These are phyloP conservation scores for Xestia ashworthii DNA, from an alignment of 2,888 invertebrate species.

Conservation along the genomic window DNA sequence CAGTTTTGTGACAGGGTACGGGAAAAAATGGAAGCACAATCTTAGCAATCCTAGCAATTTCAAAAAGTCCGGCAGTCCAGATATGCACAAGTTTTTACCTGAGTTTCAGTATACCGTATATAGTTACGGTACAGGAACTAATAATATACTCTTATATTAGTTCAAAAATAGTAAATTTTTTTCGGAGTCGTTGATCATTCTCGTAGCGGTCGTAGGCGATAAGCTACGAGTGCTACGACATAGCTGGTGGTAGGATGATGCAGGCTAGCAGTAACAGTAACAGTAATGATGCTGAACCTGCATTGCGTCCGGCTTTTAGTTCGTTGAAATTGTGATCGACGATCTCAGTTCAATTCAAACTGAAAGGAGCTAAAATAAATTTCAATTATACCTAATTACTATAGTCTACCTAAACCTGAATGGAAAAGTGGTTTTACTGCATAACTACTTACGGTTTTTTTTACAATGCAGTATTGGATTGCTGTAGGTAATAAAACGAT, in stretches of 20 bases:
- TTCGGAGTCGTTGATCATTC: not conserved
- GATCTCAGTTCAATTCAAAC: not conserved
- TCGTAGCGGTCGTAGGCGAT: slow-evolving; percentile 10
- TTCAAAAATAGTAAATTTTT: too few species aligned
- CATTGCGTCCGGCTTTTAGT: not conserved
- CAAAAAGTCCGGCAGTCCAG: not conserved
- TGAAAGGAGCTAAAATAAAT: not conserved
- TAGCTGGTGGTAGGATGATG: too few species aligned
- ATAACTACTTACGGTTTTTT: not conserved
- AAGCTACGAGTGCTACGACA: slow-evolving; percentile 30
- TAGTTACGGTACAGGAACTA: not conserved
- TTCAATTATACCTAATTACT: not conserved
- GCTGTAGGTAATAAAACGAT: slow-evolving; percentile 43
- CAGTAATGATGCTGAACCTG: not conserved
- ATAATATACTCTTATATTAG: too few species aligned
- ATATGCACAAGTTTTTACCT: not conserved
- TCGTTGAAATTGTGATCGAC: not conserved
- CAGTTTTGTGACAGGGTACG: not conserved
- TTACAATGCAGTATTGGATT: slow-evolving; percentile 23
- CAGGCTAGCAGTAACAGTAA: too few species aligned
- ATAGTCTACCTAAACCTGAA: not conserved
- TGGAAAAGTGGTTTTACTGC: slow-evolving; percentile 14
- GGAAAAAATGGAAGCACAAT: not conserved
- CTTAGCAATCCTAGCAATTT: not conserved
- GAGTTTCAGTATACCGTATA: not conserved